Conservation (phyloP, 2,113 vertebrate species). For the human region DNA sequence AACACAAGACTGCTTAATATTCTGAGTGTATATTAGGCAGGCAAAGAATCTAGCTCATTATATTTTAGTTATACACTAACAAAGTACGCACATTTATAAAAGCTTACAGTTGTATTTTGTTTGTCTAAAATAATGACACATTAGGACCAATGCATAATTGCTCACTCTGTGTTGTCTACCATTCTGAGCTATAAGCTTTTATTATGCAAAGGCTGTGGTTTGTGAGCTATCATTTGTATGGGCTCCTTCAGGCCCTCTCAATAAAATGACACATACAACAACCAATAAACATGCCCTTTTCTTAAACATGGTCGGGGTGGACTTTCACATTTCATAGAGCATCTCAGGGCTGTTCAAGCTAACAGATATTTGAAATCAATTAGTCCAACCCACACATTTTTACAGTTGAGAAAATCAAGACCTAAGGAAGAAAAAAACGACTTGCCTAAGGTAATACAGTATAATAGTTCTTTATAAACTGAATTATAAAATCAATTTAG, state of each 20-base stretch:
- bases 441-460: not conserved
- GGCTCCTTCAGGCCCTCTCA: not conserved
- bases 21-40: not conserved
- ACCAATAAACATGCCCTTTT: not conserved
- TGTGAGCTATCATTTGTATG: not conserved
- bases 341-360: not conserved
- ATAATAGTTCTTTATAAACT: not conserved
- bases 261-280: not conserved
- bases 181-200: not conserved
- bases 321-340: not conserved
- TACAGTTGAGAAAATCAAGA: not conserved
- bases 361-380: constrained; percentile 22
- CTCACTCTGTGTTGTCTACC: not conserved
- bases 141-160: not conserved
- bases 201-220: not conserved
- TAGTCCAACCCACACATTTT: not conserved
- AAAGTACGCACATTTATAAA: not conserved
- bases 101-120: not conserved
- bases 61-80: constrained; percentile 28
- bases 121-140: constrained; percentile 45
- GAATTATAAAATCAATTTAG: not conserved
- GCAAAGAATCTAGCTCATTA: not conserved
- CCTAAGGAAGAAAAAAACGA: not conserved
- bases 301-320: not conserved
- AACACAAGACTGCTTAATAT: not conserved